Base-by-base conservation (phyloP, 30 jellyfish, hydroid and myxozoan species). In the Hydractinia echinata region DNA sequence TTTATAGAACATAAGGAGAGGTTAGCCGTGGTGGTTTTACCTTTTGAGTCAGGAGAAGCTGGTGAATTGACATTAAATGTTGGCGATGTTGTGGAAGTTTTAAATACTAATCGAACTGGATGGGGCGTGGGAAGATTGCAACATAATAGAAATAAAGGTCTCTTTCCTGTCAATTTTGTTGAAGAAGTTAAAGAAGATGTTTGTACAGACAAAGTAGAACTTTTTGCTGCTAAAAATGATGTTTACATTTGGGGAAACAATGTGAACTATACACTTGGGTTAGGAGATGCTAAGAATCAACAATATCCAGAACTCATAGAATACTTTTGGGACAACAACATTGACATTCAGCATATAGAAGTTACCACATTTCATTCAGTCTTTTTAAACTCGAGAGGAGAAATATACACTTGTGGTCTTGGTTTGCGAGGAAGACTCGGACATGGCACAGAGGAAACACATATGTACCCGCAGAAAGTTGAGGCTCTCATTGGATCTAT, bases 361-460 rank as follows among this genome's bases (percentile, higher is more conserved):
- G 81, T 85, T 10, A 85, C 96, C 72, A 83, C 86, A 67, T 91
- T 80, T 84, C 97, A 91, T 76, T 64, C 96, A 51, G 88, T 86
- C 11, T 82, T 85, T 71, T 82, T 91, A n/a, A 70, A 84, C 52
- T 83, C 74, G 10, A 90, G 74, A 81, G 96, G 96, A 53, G 56
- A 77, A 49, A 88, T 86, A 1, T 85, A 67, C 64, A 67, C 94
- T 14, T 91, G 97, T 60, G 97, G 97, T 4, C 96, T 82, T 52
- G 97, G 97, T 52, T 66, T 83, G 20, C 94, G 95, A 54, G 97
- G 97, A 11, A 84, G 94, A 51, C 83, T 91, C 15, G 97, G 97
- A 10, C 96, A 85, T 61, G 87, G 87, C 55, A 66, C 83, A 50
- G 97, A 91, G 77, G 89, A 85, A 78, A 85, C 97, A 8, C 64